These are phyloP conservation scores for Cecidostiba fungosa DNA, from an alignment of 2,888 invertebrate species.

Conservation along the genomic window DNA sequence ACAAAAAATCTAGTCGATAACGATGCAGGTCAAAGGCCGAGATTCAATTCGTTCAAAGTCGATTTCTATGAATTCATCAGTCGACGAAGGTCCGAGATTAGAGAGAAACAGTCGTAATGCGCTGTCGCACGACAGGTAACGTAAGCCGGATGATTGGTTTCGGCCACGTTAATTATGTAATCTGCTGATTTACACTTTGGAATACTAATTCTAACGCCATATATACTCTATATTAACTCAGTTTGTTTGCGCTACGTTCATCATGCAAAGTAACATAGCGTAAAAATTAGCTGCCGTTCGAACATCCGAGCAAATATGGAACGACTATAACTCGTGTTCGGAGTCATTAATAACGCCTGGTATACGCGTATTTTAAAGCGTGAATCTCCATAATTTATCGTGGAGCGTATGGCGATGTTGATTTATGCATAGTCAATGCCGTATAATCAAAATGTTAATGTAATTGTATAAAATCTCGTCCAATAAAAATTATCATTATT, in stretches of 20 bases:
- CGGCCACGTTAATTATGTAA: neutral
- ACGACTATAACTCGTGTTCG: neutral
- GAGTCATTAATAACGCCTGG: neutral
- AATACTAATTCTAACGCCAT: neutral
- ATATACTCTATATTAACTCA: neutral
- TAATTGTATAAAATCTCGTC: neutral
- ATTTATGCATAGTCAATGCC: neutral
- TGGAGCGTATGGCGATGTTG: neutral
- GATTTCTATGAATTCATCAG: neutral
- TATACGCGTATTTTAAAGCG: neutral
- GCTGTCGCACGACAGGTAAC: neutral
- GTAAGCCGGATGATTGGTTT: neutral
- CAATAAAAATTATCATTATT: too few species aligned
- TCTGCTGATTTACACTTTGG: neutral
- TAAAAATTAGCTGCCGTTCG: neutral
- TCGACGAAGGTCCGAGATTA: slow-evolving; percentile 34
- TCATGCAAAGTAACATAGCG: neutral
- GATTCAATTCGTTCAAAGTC: neutral
- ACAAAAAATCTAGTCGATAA: too few species aligned
- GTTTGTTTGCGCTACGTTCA: neutral
- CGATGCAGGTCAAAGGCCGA: neutral
- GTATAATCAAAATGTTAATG: neutral
- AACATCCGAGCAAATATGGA: neutral
- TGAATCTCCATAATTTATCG: neutral
- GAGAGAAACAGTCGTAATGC: slow-evolving; percentile 4